phyloP scores from a whole-genome alignment of 1,140 invertebrate species.

The Aricia agestis region DNA sequence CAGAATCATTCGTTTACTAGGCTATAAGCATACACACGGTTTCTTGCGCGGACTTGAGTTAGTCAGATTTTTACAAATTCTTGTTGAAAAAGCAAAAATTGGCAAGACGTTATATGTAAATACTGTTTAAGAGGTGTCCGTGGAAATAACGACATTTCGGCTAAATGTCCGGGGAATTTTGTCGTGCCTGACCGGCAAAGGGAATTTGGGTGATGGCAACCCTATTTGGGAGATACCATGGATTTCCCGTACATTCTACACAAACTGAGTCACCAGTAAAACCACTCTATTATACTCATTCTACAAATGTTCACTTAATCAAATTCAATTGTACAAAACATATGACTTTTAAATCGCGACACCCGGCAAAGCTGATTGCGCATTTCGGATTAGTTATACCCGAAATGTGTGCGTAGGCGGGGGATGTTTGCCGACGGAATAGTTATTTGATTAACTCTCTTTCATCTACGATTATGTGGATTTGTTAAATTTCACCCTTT shows the following conservation, averaged over 20 bases:
- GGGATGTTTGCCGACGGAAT: slow-evolving; percentile 57
- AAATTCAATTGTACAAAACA: slow-evolving; percentile 1
- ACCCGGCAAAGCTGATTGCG: slow-evolving; percentile 66
- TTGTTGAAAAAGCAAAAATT: too few relatives aligned
- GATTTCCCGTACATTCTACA: not conserved
- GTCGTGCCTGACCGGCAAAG: too few relatives aligned
- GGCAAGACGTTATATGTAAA: too few relatives aligned
- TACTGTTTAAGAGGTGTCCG: too few relatives aligned
- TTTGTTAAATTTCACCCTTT: slow-evolving; percentile 74
- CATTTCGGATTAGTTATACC: slow-evolving; percentile 55
- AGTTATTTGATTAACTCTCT: slow-evolving; percentile 72
- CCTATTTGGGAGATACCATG: not conserved
- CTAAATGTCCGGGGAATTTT: too few relatives aligned
- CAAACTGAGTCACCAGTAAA: not conserved
- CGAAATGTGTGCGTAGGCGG: slow-evolving; percentile 31
- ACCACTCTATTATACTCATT: not conserved
- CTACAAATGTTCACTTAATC: not conserved
- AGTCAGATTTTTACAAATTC: too few relatives aligned
- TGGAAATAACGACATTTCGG: too few relatives aligned
- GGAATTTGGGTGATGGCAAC: too few relatives aligned
- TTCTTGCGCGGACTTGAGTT: too few relatives aligned
- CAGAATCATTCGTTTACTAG: too few relatives aligned
- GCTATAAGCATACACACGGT: too few relatives aligned
- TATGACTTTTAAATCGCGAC: slow-evolving; percentile 22
- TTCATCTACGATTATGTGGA: slow-evolving; percentile 69